phyloP scores from a whole-genome alignment of 2,888 invertebrate genomes.

The Ommatoiulus sabulosus region DNA sequence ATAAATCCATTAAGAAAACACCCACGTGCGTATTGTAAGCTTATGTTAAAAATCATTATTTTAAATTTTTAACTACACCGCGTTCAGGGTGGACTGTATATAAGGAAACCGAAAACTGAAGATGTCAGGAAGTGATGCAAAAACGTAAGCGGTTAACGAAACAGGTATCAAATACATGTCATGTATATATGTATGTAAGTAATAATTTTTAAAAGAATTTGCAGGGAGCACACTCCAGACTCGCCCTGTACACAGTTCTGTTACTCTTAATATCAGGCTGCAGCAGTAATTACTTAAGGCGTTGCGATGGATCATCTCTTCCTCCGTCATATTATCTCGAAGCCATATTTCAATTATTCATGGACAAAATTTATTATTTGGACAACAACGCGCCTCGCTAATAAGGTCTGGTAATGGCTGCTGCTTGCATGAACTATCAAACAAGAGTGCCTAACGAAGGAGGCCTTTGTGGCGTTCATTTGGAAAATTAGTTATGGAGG shows the following conservation, averaged over 20 bases:
- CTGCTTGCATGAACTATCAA: conserved; percentile 2
- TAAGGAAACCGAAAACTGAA: no score
- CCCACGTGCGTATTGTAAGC: no score
- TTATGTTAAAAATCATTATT: no score
- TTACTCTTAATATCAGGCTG: not conserved
- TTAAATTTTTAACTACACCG: no score
- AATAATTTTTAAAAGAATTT: no score
- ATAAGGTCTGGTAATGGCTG: conserved; percentile 20
- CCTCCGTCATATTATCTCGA: not conserved
- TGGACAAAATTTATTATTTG: not conserved
- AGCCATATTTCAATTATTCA: conserved; percentile 34
- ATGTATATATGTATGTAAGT: no score
- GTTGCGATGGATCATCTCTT: not conserved
- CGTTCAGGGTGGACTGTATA: no score
- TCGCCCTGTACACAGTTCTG: not conserved
- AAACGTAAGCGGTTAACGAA: no score
- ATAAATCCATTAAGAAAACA: no score
- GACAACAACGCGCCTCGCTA: conserved; percentile 25
- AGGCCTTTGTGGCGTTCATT: conserved; percentile 15
- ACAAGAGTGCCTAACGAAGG: conserved; percentile 28
- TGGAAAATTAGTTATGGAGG: conserved; percentile 27
- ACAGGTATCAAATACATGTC: no score
- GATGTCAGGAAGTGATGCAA: no score
- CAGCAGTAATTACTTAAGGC: not conserved
- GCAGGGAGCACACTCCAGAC: not conserved